These are phyloP conservation scores for Palloptera scutellata DNA, from an alignment of 2,888 invertebrate genomes.

Conservation along the genomic window DNA sequence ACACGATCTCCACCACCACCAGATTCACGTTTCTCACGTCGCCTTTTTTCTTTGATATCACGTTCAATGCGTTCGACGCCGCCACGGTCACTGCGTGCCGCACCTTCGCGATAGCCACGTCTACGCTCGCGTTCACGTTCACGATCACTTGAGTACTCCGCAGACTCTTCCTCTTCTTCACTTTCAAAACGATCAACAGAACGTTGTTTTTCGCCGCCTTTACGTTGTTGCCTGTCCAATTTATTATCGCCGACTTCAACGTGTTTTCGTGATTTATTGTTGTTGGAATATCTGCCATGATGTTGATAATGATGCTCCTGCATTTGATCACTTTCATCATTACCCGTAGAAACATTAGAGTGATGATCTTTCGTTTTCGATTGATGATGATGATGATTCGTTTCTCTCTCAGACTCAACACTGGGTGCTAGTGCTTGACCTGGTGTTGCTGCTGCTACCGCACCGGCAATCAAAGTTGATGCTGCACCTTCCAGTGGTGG, in stretches of 20 bases:
- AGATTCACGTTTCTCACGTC: constrained; percentile 61
- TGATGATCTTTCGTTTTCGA: constrained; percentile 45
- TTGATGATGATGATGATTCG: constrained; percentile 29
- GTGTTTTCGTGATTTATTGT: constrained; percentile 19
- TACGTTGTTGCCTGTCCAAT: constrained; percentile 35
- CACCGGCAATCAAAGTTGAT: constrained; percentile 1
- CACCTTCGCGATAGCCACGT: constrained; percentile 67
- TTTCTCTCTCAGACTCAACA: too few relatives aligned
- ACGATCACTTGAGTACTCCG: constrained; percentile 68
- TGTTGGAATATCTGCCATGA: neutral
- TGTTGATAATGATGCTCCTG: constrained; percentile 41
- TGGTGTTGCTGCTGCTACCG: constrained; percentile 2
- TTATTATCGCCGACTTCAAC: constrained; percentile 14
- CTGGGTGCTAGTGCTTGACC: neutral
- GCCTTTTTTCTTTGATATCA: constrained; percentile 37
- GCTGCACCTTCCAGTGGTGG: constrained; percentile 65
- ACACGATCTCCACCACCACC: constrained; percentile 54
- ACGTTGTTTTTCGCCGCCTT: constrained; percentile 38
- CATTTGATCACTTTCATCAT: constrained; percentile 59
- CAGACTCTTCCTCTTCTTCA: constrained; percentile 69
- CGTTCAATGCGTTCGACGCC: constrained; percentile 49
- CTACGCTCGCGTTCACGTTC: constrained; percentile 65
- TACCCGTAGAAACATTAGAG: constrained; percentile 55
- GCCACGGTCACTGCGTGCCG: constrained; percentile 52
- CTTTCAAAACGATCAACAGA: constrained; percentile 64